phyloP scores from a whole-genome alignment of 1,140 invertebrate genomes.

The Drosophila erecta region DNA sequence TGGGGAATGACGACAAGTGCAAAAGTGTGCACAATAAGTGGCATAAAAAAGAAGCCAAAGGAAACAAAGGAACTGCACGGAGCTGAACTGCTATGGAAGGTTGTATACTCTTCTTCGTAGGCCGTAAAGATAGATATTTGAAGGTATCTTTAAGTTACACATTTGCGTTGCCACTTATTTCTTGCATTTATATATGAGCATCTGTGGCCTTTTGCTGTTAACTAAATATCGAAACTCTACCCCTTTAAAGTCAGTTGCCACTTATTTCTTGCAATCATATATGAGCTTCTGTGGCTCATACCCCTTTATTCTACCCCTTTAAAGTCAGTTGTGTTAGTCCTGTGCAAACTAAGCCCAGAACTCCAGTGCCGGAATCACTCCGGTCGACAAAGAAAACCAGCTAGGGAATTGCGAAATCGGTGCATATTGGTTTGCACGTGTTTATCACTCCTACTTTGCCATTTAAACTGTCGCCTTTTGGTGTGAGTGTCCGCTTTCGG shows the following conservation, averaged over 20 bases:
- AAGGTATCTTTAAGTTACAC: not conserved
- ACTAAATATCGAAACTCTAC: not conserved
- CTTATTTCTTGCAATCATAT: too few species aligned
- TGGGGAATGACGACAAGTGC: constrained; percentile 61
- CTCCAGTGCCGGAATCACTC: constrained; percentile 12
- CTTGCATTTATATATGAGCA: too few species aligned
- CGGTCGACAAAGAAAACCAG: constrained; percentile 12
- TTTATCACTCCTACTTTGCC: constrained; percentile 48
- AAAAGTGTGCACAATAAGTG: constrained; percentile 73
- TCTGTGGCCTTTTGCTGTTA: too few species aligned
- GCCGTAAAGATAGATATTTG: not conserved
- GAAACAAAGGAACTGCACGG: constrained; percentile 13
- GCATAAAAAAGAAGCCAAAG: constrained; percentile 62
- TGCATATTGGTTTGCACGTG: constrained; percentile 26
- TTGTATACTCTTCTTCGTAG: constrained; percentile 10
- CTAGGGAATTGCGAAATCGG: constrained; percentile 36
- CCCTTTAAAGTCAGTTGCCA: constrained; percentile 10
- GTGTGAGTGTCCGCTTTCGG: constrained; percentile 19
- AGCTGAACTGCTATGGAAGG: not conserved
- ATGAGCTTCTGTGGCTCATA: too few species aligned
- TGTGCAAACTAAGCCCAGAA: constrained; percentile 8
- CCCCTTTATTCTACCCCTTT: constrained; percentile 5
- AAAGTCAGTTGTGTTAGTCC: constrained; percentile 15
- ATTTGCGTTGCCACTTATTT: not conserved
- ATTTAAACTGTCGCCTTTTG: constrained; percentile 47